phyloP scores from a whole-genome alignment of 2,797 vertebrate genomes.

The Halcyon smyrnensis region DNA sequence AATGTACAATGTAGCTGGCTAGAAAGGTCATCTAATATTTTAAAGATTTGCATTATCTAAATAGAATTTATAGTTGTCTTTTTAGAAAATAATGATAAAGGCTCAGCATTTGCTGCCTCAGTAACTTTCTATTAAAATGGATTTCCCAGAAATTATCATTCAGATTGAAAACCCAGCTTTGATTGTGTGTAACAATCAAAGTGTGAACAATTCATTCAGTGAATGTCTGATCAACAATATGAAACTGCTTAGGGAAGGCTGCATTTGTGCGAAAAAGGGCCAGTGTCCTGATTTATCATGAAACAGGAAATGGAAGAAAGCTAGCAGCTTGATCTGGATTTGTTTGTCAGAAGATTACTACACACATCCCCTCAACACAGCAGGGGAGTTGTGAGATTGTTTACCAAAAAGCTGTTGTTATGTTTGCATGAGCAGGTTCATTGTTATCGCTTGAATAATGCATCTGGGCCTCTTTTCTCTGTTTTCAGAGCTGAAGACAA shows the following conservation, averaged over 20 bases:
- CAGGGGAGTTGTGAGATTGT: conserved; percentile 54
- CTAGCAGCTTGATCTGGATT: conserved; percentile 48
- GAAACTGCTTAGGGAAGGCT: conserved; percentile 24
- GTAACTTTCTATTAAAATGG: conserved; percentile 73
- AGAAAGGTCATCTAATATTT: conserved; percentile 20
- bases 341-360: conserved; percentile 34
- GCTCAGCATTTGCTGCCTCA: conserved; percentile 45
- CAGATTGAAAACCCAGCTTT: conserved; percentile 70
- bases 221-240: conserved; percentile 40
- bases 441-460: conserved; percentile 59
- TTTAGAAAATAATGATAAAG: conserved; percentile 51
- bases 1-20: background rate
- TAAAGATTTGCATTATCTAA: conserved; percentile 33
- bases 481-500: conserved; percentile 85
- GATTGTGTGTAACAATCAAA: conserved; percentile 72
- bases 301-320: conserved; percentile 46
- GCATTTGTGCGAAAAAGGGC: conserved; percentile 18
- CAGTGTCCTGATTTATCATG: conserved; percentile 1
- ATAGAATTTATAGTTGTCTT: conserved; percentile 5
- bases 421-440: conserved; percentile 61
- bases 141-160: conserved; percentile 76
- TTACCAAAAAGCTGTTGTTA: conserved; percentile 61
- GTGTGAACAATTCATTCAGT: conserved; percentile 70
- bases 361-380: background rate
- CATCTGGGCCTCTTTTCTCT: conserved; percentile 59